Evolutionary conservation across 2,113 vertebrate species (phyloP), one percentile per base, ranked within the genome.

Genomic region (Danionella cerebrum): DNA sequence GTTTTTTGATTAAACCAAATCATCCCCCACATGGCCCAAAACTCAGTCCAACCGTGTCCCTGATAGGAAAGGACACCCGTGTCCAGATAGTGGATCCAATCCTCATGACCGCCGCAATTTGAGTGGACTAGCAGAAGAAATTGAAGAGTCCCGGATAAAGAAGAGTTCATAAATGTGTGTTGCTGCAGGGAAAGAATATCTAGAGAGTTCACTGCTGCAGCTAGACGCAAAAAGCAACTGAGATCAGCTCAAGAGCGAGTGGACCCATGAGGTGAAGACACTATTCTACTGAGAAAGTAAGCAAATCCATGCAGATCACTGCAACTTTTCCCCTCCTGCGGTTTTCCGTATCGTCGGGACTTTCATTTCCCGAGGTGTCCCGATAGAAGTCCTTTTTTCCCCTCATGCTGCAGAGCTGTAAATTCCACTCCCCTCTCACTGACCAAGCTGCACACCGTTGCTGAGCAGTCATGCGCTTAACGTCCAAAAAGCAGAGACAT

Each of bases 141-240:
- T 62, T 12, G 68, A 45, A 52, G 16, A 22, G 33, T 57, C 69
- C 63, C 10, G 29, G 39, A 36, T 29, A 19, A 27, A 33, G 13
- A 14, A 33, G 18, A 24, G 1, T 79, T 78, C 76, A 65, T 51
- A 75, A 71, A 50, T 65, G 74, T 79, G 53, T 76, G 66, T 83
- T 71, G 78, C 83, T 83, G 83, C 82, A 83, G 81, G 80, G 39
- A 80, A 78, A 79, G 85, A 85, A 88, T 84, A 86, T 84, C 82
- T 80, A 81, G 75, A 80, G 79, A 82, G 80, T 79, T 63, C 77
- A 74, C 29, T 74, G 67, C 84, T 85, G 88, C 86, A 80, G 83
- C 64, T 67, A 48, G 50, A 59, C 55, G 47, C 63, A 74, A 71
- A 36, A 65, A 52, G 72, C 21, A 25, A 38, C 65, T 50, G 59